Percentiles rank a stretch among this genome's conserved stretches.
Evolutionary conservation across 2,888 invertebrate genomes (phyloP).

Genomic region (Prosopocoilus inquinatus): DNA sequence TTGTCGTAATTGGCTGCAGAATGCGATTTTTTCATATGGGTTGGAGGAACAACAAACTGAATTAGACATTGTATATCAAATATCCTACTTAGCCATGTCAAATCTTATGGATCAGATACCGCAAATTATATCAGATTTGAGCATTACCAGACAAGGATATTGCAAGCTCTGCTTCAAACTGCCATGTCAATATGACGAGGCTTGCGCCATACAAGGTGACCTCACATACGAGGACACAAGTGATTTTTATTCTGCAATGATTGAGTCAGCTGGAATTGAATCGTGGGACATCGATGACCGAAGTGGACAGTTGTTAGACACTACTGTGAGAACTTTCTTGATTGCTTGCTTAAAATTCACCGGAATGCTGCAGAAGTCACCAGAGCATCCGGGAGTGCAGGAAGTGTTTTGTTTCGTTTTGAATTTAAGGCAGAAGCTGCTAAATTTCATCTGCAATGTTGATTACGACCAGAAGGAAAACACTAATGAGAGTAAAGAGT

Average conservation of each 20-base stretch:
- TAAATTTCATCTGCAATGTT: conserved; percentile 28
- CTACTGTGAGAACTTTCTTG: conserved; percentile 52
- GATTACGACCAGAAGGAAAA: conserved; percentile 4
- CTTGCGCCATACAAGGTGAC: conserved; percentile 36
- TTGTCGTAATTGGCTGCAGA: conserved; percentile 52
- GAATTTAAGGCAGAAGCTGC: conserved; percentile 40
- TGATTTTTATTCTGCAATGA: conserved; percentile 45
- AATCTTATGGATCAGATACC: conserved; percentile 27
- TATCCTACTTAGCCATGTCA: conserved; percentile 27
- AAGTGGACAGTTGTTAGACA: conserved; percentile 50
- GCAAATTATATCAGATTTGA: conserved; percentile 22
- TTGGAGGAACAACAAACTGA: conserved; percentile 33
- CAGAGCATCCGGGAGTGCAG: conserved; percentile 38
- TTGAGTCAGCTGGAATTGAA: conserved; percentile 48
- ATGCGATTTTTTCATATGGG: conserved; percentile 46
- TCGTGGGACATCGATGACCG: conserved; percentile 56
- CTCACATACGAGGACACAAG: conserved; percentile 28
- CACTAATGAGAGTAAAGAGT: not conserved
- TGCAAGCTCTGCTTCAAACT: conserved; percentile 41
- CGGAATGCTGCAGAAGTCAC: conserved; percentile 48
- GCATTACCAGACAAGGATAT: conserved; percentile 32
- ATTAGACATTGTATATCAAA: conserved; percentile 28
- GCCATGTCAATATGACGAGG: conserved; percentile 45
- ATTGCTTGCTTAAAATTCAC: conserved; percentile 56
- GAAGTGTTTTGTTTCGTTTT: conserved; percentile 39